Evolutionary conservation across 2,888 invertebrate species (phyloP).

Genomic region (Apantesis nais): DNA sequence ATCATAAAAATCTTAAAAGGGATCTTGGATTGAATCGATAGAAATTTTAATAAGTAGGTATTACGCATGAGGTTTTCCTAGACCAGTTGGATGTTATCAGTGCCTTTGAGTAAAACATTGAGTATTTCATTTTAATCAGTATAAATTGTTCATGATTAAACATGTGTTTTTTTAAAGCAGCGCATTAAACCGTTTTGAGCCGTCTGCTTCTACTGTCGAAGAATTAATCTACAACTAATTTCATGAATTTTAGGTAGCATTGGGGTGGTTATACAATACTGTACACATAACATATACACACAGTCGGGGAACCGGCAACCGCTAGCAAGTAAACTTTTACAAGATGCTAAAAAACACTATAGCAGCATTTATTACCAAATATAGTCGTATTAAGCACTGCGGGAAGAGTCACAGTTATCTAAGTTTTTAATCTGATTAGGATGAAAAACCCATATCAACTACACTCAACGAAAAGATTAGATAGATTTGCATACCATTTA

Average conservation of each 20-base stretch:
- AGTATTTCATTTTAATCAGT: not conserved
- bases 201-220: not conserved
- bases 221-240: not conserved
- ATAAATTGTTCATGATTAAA: not conserved
- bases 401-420: slow-evolving; percentile 2
- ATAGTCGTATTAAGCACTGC: not conserved
- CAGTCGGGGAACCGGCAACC: not conserved
- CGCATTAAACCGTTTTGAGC: not conserved
- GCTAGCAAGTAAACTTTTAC: not conserved
- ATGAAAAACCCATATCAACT: slow-evolving; percentile 10
- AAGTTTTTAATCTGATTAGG: slow-evolving; percentile 10
- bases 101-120: not conserved
- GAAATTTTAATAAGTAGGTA: not conserved
- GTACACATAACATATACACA: not conserved
- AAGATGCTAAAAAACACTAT: not conserved
- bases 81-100: not conserved
- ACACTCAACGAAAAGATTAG: slow-evolving; percentile 12
- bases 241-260: not conserved
- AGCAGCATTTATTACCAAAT: not conserved
- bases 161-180: too few species aligned
- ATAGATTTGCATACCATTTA: slow-evolving; percentile 15
- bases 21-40: not conserved
- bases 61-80: not conserved
- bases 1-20: not conserved
- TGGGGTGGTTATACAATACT: not conserved